Evolutionary conservation across 2,888 invertebrate genomes (phyloP).

Genomic region (Temnothorax unifasciatus): DNA sequence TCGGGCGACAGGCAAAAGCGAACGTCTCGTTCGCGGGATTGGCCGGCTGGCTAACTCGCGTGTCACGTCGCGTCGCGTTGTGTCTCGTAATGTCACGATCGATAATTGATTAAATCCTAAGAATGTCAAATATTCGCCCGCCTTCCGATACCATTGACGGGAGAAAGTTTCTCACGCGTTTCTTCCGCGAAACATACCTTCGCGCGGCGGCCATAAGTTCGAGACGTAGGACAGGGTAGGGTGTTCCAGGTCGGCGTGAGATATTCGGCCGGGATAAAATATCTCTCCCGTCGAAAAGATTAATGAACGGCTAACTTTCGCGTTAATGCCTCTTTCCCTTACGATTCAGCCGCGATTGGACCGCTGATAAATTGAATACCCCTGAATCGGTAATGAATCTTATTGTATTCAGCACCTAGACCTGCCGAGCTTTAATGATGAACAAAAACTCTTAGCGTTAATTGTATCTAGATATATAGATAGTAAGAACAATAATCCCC

Average conservation of each 20-base stretch:
- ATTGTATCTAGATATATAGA: not conserved
- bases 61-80: constrained; percentile 17
- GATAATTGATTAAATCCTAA: constrained; percentile 64
- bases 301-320: constrained; percentile 28
- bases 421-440: not conserved
- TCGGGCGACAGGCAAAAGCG: constrained; percentile 30
- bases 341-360: constrained; percentile 1
- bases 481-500: not conserved
- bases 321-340: constrained; percentile 1
- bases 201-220: constrained; percentile 20
- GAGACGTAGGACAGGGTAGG: not conserved
- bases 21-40: constrained; percentile 61
- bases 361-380: constrained; percentile 37
- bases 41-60: constrained; percentile 18
- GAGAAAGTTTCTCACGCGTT: constrained; percentile 16
- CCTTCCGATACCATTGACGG: constrained; percentile 45
- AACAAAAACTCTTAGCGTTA: constrained; percentile 1
- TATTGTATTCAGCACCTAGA: not conserved
- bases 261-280: constrained; percentile 18
- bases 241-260: not conserved
- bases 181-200: not conserved
- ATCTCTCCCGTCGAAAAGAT: constrained; percentile 38
- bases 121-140: constrained; percentile 55
- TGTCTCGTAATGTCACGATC: constrained; percentile 39
- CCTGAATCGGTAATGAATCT: constrained; percentile 3